Base-by-base conservation (phyloP, 1,140 invertebrate genomes). In the Cardiocondyla obscurior region DNA sequence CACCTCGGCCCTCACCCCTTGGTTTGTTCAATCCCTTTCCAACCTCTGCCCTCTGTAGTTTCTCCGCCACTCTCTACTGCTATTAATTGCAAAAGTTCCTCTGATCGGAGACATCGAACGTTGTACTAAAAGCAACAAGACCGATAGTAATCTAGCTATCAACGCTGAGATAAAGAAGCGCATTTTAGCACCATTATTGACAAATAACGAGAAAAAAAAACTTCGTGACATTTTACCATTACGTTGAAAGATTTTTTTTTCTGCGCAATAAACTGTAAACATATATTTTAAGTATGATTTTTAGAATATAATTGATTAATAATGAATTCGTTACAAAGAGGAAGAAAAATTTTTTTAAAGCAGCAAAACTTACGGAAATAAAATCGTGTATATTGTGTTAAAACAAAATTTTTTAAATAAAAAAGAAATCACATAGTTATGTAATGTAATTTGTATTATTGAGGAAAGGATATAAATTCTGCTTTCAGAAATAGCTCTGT, bases 81-180 rank as follows among this genome's bases (percentile, higher is more conserved):
- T 84, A 84, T 84, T 84, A 84, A 84, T 84, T 84, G 82, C 82
- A 81, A 69, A 81, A 84, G 82, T 84, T 84, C 60, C 77, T 57
- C 62, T 60, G 76, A 84, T 84, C 82, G 82, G 46, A 62, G 65
- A 81, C 77, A 70, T 81, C 65, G 82, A 84, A 79, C 64, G 58
- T 67, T 55, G 58, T 60, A 46, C 36, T 77, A 67, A 82, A 76
- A 81, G 77, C 65, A 55, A 81, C 65, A 58, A 51, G 22, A 33
- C 53, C 67, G 62, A 67, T 51, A 44, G 67, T 70, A 58, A 81
- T 81, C 67, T 22, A 57, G 36, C 77, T 58, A 73, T 81, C 64
- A 81, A 12, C 12, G 22, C 19, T 30, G 46, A 49, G 25, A 67
- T 39, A 51, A 79, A 36, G 10, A 79, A 69, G 46, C 30, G 46